Percentiles rank a stretch among this genome's conserved stretches.
phyloP scores from a whole-genome alignment of 2,113 vertebrate species.

The Seriola rivoliana region DNA sequence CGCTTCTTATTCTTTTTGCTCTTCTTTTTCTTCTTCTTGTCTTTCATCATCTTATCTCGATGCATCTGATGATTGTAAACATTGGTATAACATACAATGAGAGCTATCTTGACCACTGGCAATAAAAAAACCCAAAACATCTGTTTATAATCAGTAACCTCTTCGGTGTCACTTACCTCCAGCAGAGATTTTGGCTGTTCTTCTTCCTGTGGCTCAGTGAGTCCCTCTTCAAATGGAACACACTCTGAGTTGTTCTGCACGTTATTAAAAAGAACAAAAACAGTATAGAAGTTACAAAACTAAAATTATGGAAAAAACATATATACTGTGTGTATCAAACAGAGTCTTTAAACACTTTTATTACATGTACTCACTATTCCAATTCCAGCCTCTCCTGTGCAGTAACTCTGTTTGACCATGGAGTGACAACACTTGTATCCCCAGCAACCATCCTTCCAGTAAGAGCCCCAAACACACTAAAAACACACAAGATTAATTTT shows the following conservation, averaged over 20 bases:
- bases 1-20: slow-evolving; percentile 89
- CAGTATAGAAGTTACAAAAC: neutral
- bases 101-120: neutral
- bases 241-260: slow-evolving; percentile 72
- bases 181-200: slow-evolving; percentile 90
- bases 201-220: slow-evolving; percentile 74
- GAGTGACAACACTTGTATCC: slow-evolving; percentile 97
- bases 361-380: slow-evolving; percentile 84
- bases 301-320: neutral
- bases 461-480: slow-evolving; percentile 98
- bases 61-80: slow-evolving; percentile 87
- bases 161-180: slow-evolving; percentile 84
- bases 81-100: neutral
- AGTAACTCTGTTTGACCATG: slow-evolving; percentile 97
- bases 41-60: slow-evolving; percentile 92
- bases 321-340: neutral
- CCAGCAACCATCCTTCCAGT: slow-evolving; percentile 96
- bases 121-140: neutral
- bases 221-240: slow-evolving; percentile 84
- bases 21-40: slow-evolving; percentile 95
- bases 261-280: neutral
- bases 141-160: neutral
- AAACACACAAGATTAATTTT: slow-evolving; percentile 18
- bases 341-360: neutral
- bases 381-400: slow-evolving; percentile 93